A percentile compares a stretch with the other conserved stretches of the same genome.
phyloP scores from a whole-genome alignment of 1,140 invertebrate species.

The Mya arenaria region DNA sequence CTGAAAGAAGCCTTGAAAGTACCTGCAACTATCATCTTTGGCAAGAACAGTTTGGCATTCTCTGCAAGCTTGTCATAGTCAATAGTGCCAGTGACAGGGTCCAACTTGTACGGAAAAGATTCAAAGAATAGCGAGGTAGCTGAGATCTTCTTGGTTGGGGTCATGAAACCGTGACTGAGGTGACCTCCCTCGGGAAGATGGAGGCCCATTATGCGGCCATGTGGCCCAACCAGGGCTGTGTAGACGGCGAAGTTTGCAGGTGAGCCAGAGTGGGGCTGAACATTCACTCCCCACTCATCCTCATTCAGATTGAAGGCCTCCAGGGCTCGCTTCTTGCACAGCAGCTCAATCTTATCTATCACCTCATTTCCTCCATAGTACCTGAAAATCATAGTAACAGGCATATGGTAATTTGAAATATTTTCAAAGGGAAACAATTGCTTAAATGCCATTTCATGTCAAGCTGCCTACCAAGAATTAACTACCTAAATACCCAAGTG shows the following conservation, averaged over 20 bases:
- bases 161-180: slow-evolving; percentile 95
- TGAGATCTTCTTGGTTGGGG: slow-evolving; percentile 95
- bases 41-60: slow-evolving; percentile 93
- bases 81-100: slow-evolving; percentile 93
- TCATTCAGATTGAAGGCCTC: slow-evolving; percentile 92
- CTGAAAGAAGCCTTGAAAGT: too few species aligned
- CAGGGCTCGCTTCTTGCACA: slow-evolving; percentile 93
- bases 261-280: slow-evolving; percentile 98
- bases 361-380: slow-evolving; percentile 98
- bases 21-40: slow-evolving; percentile 95
- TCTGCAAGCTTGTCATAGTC: slow-evolving; percentile 95
- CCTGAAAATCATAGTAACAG: slow-evolving; percentile 82
- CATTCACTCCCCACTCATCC: slow-evolving; percentile 98
- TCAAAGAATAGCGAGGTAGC: slow-evolving; percentile 99
- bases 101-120: slow-evolving; percentile 98
- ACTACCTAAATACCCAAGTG: not conserved
- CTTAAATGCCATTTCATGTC: too few species aligned
- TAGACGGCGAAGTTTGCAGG: slow-evolving; percentile 98
- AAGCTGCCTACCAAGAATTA: not conserved
- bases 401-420: not conserved
- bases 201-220: slow-evolving; percentile 98
- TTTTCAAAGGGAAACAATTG: too few species aligned
- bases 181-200: slow-evolving; percentile 98
- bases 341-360: slow-evolving; percentile 95
- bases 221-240: slow-evolving; percentile 87